Evolutionary conservation across 2,797 vertebrate genomes (phyloP).

Genomic region (Poecilia wingei): DNA sequence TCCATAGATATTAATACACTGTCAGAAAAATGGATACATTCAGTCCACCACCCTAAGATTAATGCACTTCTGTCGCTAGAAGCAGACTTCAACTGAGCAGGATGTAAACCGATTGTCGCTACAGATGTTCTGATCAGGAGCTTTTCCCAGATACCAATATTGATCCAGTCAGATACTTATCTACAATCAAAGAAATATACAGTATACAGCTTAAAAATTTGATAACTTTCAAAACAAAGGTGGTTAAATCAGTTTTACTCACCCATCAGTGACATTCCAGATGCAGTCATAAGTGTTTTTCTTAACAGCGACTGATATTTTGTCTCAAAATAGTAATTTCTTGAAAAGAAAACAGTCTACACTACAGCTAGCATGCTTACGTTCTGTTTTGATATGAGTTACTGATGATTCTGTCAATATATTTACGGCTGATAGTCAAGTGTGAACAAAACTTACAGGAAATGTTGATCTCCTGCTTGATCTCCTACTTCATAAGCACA

Average conservation of each 20-base stretch:
- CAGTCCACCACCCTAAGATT: conserved; percentile 52
- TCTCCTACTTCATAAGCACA: too few relatives aligned
- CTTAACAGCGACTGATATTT: not conserved
- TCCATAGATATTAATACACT: conserved; percentile 64
- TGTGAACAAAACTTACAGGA: not conserved
- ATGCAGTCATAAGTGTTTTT: not conserved
- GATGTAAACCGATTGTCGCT: not conserved
- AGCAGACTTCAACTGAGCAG: conserved; percentile 31
- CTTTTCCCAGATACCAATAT: not conserved
- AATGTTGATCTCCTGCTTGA: not conserved
- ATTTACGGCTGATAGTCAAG: too few relatives aligned
- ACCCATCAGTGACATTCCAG: not conserved
- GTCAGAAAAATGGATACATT: conserved; percentile 51
- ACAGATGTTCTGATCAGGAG: not conserved
- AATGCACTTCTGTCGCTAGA: conserved; percentile 37
- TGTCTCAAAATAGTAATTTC: not conserved
- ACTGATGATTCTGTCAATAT: not conserved
- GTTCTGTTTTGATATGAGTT: not conserved
- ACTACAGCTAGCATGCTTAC: not conserved
- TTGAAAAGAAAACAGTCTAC: not conserved
- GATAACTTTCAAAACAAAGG: not conserved
- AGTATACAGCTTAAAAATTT: not conserved
- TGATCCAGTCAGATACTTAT: not conserved
- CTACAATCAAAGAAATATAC: not conserved
- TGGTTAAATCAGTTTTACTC: not conserved